Percentiles rank a stretch among this genome's conserved stretches.
These are phyloP conservation scores for Acanthurus lineatus DNA, from an alignment of 2,797 vertebrate species.

Conservation along the genomic window DNA sequence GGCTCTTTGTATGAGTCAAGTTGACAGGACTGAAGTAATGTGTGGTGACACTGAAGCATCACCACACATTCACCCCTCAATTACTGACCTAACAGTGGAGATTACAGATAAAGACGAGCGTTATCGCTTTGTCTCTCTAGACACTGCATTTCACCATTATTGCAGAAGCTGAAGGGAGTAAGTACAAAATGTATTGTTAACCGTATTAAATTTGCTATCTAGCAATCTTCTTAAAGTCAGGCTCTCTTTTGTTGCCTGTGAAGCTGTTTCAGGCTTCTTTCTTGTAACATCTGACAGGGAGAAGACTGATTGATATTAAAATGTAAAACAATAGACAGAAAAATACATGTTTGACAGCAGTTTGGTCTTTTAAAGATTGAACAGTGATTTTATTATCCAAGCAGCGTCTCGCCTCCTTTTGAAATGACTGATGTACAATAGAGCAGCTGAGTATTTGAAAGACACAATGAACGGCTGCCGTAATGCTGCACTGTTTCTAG, in stretches of 20 bases:
- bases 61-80: slow-evolving; percentile 42
- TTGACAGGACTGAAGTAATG: slow-evolving; percentile 42
- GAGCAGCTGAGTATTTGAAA: not conserved
- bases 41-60: slow-evolving; percentile 36
- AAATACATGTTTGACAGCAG: slow-evolving; percentile 43
- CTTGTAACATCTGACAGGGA: slow-evolving; percentile 21
- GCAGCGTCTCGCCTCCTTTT: slow-evolving; percentile 31
- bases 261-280: slow-evolving; percentile 23
- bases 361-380: slow-evolving; percentile 33
- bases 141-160: not conserved
- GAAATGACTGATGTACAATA: slow-evolving; percentile 22
- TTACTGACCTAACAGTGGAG: slow-evolving; percentile 49
- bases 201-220: slow-evolving; percentile 18
- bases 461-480: slow-evolving; percentile 1
- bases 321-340: slow-evolving; percentile 32
- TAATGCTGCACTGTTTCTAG: slow-evolving; percentile 17
- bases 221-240: slow-evolving; percentile 26
- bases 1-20: not conserved
- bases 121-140: slow-evolving; percentile 16
- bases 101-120: slow-evolving; percentile 47
- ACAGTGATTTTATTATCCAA: slow-evolving; percentile 23
- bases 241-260: slow-evolving; percentile 29
- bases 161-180: slow-evolving; percentile 1
- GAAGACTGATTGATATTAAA: slow-evolving; percentile 48
- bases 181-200: slow-evolving; percentile 32